A percentile compares a stretch with the other conserved stretches of the same genome.
These are phyloP conservation scores for Rhamphomyia laevipes DNA, from an alignment of 2,888 invertebrate genomes.

Conservation along the genomic window DNA sequence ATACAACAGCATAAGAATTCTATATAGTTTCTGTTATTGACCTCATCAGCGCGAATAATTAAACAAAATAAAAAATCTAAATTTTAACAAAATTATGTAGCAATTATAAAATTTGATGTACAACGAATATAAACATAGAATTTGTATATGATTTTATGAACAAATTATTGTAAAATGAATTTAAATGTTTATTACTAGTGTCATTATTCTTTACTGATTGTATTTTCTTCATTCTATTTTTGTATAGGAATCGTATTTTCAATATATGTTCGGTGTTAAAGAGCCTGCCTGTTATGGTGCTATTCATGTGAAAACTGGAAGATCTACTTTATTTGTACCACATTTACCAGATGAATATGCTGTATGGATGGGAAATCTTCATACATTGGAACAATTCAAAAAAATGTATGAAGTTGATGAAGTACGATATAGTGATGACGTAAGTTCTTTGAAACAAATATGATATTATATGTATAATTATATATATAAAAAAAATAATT, in stretches of 20 bases:
- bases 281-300: conserved; percentile 88
- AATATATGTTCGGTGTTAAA: conserved; percentile 88
- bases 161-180: no score
- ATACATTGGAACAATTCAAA: conserved; percentile 58
- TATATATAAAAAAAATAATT: no score
- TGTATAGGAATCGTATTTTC: conserved; percentile 94
- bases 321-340: conserved; percentile 72
- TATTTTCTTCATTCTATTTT: conserved; percentile 17
- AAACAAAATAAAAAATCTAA: no score
- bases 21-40: no score
- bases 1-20: no score
- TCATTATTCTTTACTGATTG: no score
- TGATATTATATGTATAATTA: no score
- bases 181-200: no score
- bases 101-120: conserved; percentile 1
- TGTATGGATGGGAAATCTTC: conserved; percentile 87
- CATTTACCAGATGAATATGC: conserved; percentile 74
- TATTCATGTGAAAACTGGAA: conserved; percentile 58
- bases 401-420: conserved; percentile 72
- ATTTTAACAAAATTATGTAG: background rate
- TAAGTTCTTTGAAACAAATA: conserved; percentile 36
- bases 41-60: no score
- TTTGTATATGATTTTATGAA: no score
- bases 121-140: conserved; percentile 1
- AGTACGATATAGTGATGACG: conserved; percentile 68